Evolutionary conservation across 1,140 invertebrate genomes (phyloP).

Genomic region (Reticulitermes speratus): DNA sequence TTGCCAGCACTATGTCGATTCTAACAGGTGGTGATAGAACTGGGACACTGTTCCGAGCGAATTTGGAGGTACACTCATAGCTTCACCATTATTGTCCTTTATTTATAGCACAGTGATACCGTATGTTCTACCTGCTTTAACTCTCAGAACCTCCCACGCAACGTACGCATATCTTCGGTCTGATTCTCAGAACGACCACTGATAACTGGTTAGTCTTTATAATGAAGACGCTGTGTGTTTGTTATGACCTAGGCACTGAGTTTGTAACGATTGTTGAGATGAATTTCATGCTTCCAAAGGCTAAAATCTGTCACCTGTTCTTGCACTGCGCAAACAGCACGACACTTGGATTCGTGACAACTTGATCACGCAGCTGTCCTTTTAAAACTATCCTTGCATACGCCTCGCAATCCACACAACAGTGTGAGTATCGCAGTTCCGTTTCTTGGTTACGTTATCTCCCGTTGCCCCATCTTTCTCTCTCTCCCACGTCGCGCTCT

Average conservation of each 20-base stretch:
- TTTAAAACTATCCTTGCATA: not conserved
- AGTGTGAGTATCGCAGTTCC: not conserved
- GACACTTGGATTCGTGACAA: not conserved
- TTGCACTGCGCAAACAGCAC: not conserved
- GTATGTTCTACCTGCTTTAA: no score
- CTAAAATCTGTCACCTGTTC: no score
- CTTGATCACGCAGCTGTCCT: not conserved
- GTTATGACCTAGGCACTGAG: no score
- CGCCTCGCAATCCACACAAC: not conserved
- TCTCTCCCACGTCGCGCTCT: not conserved
- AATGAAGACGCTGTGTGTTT: no score
- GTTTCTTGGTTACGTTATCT: conserved; percentile 16
- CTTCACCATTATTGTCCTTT: not conserved
- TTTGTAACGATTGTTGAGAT: no score
- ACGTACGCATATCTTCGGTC: no score
- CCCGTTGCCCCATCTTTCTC: not conserved
- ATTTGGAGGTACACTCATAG: not conserved
- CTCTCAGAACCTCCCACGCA: no score
- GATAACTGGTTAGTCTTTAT: no score
- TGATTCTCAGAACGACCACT: no score
- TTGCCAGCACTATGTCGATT: not conserved
- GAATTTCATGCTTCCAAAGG: no score
- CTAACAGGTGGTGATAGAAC: not conserved
- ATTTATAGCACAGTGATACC: no score
- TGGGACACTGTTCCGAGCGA: not conserved